Conservation (phyloP, 2,113 vertebrate genomes). For the Rhinoderma darwinii region DNA sequence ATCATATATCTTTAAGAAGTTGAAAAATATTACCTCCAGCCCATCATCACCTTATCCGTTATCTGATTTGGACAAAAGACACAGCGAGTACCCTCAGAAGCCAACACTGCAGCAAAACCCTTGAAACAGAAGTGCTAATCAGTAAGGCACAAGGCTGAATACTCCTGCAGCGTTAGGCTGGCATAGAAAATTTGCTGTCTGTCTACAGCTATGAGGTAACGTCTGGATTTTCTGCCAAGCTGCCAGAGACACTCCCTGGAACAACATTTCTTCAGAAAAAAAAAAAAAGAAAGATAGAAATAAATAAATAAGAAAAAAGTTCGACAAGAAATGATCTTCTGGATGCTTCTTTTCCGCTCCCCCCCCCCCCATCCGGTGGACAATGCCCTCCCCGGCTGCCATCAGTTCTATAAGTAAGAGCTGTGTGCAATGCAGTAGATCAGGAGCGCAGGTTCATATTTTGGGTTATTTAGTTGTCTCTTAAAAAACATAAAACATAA, state of each 20-base stretch:
- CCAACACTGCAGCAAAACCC: conserved; percentile 73
- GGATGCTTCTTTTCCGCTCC: conserved; percentile 67
- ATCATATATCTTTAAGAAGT: conserved; percentile 6
- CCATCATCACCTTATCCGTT: conserved; percentile 49
- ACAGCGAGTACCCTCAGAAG: conserved; percentile 67
- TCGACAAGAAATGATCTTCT: conserved; percentile 68
- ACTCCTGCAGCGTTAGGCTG: conserved; percentile 74
- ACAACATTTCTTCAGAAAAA: conserved; percentile 72
- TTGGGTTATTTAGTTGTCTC: conserved; percentile 48
- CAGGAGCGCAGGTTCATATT: conserved; percentile 27
- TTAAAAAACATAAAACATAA: too few relatives aligned
- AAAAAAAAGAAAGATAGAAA: conserved; percentile 52
- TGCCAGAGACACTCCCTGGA: conserved; percentile 78
- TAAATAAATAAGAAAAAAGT: conserved; percentile 62
- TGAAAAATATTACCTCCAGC: neutral
- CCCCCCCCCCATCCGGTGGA: neutral
- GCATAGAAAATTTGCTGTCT: conserved; percentile 76
- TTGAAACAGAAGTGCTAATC: conserved; percentile 72
- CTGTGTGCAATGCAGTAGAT: conserved; percentile 52
- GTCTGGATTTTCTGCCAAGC: conserved; percentile 79
- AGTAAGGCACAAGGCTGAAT: conserved; percentile 68
- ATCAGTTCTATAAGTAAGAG: conserved; percentile 34
- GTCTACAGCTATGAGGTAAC: conserved; percentile 79
- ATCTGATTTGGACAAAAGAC: conserved; percentile 65
- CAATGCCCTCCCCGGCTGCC: conserved; percentile 34